Base-by-base conservation (phyloP, 2,113 vertebrate genomes). In the Charina bottae region DNA sequence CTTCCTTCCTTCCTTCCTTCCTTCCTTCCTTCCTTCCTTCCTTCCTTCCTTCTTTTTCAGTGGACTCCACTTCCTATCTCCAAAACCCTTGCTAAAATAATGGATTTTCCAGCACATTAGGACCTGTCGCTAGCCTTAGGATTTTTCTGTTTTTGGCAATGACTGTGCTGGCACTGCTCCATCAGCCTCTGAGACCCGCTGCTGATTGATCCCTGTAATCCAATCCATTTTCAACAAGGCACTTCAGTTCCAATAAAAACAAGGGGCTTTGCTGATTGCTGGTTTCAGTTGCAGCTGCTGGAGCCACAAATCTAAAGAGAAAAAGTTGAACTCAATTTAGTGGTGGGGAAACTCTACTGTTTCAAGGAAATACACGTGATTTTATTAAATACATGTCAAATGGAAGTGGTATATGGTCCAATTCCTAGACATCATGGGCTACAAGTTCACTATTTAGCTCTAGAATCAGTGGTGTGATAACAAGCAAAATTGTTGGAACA, bases 171-270 rank as follows among this genome's bases (percentile, higher is more conserved):
- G 97, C 94, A 94, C 42, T 92, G 9, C 93, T 97, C 96, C 96
- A 95, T 95, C 94, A 93, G 94, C 95, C 96, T 84, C 93, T 95
- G 95, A 94, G 92, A 96, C 95, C 89, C 92, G 83, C 95, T 96
- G 97, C 95, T 96, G 97, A 97, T 97, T 97, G 97, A 97, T 97
- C 96, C 94, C 92, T 0, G 89, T 97, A 97, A 97, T 96, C 96
- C 95, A 96, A 97, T 96, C 94, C 95, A 97, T 97, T 97, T 94
- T 96, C 96, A 97, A 95, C 96, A 95, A 96, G 96, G 94, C 95
- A 93, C 96, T 96, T 95, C 93, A 93, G 92, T 11, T 96, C 96
- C 96, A 97, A 96, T 97, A 97, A 97, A 97, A 97, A 97, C 94
- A 97, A 89, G 90, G 85, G 62, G 89, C 90, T 96, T 95, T 96